Percentiles rank a stretch among this genome's conserved stretches.
Conservation (phyloP, 2,113 vertebrate genomes). For the Oncorhynchus keta region DNA sequence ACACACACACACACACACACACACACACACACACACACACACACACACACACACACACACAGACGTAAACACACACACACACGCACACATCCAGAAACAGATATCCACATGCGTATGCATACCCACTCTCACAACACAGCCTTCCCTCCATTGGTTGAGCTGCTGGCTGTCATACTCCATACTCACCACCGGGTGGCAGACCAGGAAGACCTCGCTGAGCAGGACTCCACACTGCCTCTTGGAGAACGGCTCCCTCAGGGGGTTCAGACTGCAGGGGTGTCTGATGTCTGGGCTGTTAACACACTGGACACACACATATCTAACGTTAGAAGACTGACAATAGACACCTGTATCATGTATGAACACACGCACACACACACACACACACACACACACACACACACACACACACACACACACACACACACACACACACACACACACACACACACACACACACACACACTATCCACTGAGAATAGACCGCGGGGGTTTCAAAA, state of each 20-base stretch:
- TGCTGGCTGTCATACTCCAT: neutral
- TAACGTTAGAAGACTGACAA: neutral
- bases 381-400: neutral
- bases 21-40: too few species aligned
- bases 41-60: too few species aligned
- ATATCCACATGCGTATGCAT: neutral
- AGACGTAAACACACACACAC: too few species aligned
- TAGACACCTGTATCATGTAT: conserved; percentile 1
- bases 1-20: too few species aligned
- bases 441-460: neutral
- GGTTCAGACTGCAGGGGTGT: conserved; percentile 88
- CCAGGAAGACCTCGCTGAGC: conserved; percentile 88
- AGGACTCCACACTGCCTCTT: conserved; percentile 89
- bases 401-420: neutral
- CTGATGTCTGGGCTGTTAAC: conserved; percentile 86
- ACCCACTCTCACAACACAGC: neutral
- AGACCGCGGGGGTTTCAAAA: too few species aligned
- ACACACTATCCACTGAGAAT: neutral
- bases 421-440: neutral
- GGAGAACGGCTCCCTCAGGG: conserved; percentile 89
- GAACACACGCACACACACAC: neutral
- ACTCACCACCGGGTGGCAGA: conserved; percentile 95
- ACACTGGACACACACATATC: conserved; percentile 76
- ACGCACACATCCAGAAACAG: neutral
- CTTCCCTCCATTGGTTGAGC: neutral